These are phyloP conservation scores for Chrysemys picta DNA, from an alignment of 2,113 vertebrate species.

Conservation along the genomic window DNA sequence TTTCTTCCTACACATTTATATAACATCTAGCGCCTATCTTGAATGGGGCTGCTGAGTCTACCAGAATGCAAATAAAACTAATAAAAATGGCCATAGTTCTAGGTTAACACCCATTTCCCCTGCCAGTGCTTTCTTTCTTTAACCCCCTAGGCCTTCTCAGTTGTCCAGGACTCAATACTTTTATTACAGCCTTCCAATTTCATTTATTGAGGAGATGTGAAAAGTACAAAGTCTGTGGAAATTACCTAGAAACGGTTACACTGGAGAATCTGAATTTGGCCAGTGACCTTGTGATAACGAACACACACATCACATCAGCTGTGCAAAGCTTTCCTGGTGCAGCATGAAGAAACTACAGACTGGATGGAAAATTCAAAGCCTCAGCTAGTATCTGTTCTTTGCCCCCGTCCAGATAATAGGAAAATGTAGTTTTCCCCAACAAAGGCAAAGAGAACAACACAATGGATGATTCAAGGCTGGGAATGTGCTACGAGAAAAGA, in stretches of 20 bases:
- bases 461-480: background rate
- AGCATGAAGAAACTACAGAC: background rate
- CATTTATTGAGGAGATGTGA: background rate
- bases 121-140: background rate
- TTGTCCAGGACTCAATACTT: background rate
- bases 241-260: background rate
- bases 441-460: background rate
- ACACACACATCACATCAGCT: background rate
- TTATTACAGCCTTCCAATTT: background rate
- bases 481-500: background rate
- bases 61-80: background rate
- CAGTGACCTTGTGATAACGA: background rate
- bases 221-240: background rate
- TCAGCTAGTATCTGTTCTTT: background rate
- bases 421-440: background rate
- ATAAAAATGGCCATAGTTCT: background rate
- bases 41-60: background rate
- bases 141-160: background rate
- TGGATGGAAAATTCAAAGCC: background rate
- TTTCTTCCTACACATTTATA: background rate
- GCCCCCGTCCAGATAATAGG: background rate
- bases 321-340: background rate
- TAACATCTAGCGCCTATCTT: background rate
- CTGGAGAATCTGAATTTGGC: background rate
- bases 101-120: background rate